Base-by-base conservation (phyloP, 1,140 invertebrate genomes). In the Tetramorium parvispinum region DNA sequence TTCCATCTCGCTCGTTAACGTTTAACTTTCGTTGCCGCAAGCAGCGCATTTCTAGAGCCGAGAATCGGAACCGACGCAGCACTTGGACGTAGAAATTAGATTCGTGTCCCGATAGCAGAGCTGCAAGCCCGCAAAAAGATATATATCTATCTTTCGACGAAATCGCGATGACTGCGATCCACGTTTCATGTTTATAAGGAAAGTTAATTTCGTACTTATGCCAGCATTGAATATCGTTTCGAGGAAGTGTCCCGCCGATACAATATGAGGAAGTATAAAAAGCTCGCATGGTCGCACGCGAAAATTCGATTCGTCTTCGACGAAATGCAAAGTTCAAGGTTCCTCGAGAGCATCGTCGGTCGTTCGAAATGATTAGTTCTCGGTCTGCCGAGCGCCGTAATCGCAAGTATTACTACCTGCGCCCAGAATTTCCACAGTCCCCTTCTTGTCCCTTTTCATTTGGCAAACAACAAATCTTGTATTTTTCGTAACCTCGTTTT, bases 281-380 rank as follows among this genome's bases (percentile, higher is more conserved):
- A 49, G 55, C 59, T 66, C 43, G 65, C 32, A 32, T 37, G 16
- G 46, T 40, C 40, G 24, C 55, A 61, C 68, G 81, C 59, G 59
- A 61, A 86, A 86, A 86, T 89, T 83, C 71, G 59, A 81, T 53
- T 81, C 46, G 61, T 78, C 57, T 73, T 68, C 43, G 32, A 37
- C 27, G 85, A 87, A 79, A 83, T 83, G 73, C 73, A 78, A 76
- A 83, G 88, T 90, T 90, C 88, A 90, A 90, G 88, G 85, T 89
- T 90, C 70, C 59, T 43, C 73, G 65, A 78, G 87, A 78, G 77
- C 63, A 51, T 89, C 68, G 85, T 21, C 73, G 66, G 71, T 90
- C 85, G 77, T 73, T 85, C 88, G 66, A 90, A 87, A 87, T 90
- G 85, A 90, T 90, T 89, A 73, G 78, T 88, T 89, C 70, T 89